Evolutionary conservation across 2,797 vertebrate species (phyloP).

Genomic region (Gorsachius magnificus): DNA sequence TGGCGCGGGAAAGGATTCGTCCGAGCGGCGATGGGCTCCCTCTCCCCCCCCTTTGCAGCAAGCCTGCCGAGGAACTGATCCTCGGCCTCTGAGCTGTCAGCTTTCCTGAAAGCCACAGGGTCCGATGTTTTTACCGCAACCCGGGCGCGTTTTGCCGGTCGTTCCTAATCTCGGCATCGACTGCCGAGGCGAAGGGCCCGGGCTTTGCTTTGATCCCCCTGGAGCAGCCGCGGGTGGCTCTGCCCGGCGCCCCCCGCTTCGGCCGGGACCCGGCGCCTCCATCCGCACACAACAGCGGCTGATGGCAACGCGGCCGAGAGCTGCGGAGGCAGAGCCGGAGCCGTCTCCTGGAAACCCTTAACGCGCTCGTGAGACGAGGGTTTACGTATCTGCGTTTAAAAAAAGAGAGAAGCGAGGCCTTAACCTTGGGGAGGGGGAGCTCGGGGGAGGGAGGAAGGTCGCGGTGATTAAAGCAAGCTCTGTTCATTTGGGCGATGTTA

Average conservation of each 20-base stretch:
- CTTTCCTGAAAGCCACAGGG: background rate
- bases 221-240: constrained; percentile 12
- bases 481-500: constrained; percentile 77
- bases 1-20: background rate
- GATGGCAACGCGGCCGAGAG: constrained; percentile 45
- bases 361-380: constrained; percentile 60
- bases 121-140: background rate
- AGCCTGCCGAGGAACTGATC: background rate
- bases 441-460: constrained; percentile 70
- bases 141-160: background rate
- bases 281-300: constrained; percentile 37
- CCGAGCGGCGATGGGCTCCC: background rate
- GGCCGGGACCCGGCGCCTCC: background rate
- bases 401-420: constrained; percentile 21
- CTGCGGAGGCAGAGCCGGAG: constrained; percentile 50
- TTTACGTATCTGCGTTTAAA: constrained; percentile 73
- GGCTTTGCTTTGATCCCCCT: background rate
- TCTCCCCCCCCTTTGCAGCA: background rate
- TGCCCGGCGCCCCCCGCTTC: background rate
- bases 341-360: constrained; percentile 77
- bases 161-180: background rate
- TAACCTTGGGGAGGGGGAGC: constrained; percentile 69
- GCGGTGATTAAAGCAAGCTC: constrained; percentile 79
- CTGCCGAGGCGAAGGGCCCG: constrained; percentile 40
- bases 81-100: background rate